These are phyloP conservation scores for Chaetorhynchus papuensis DNA, from an alignment of 2,113 vertebrate species.

Conservation along the genomic window DNA sequence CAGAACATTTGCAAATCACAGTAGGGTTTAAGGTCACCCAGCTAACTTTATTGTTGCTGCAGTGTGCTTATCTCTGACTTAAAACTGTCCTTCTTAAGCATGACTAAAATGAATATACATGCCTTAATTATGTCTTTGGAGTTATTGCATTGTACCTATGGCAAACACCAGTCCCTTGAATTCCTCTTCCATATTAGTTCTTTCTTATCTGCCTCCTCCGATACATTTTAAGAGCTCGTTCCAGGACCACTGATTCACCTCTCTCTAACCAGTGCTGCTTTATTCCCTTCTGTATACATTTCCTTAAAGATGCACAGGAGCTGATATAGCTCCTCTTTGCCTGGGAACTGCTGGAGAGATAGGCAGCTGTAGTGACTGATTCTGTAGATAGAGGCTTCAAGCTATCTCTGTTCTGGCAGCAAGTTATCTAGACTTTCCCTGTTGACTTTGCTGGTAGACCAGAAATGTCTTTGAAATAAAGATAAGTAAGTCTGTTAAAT, in stretches of 20 bases:
- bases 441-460: neutral
- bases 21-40: neutral
- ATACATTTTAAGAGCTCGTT: neutral
- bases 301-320: neutral
- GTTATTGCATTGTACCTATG: neutral
- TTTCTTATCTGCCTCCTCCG: neutral
- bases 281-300: neutral
- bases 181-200: neutral
- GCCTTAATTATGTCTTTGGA: neutral
- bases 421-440: neutral
- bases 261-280: neutral
- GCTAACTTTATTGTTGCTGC: neutral
- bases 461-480: neutral
- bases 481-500: neutral
- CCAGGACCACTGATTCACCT: neutral
- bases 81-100: neutral
- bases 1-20: neutral
- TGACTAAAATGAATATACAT: neutral
- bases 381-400: neutral
- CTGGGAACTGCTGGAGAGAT: neutral
- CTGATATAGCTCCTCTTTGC: neutral
- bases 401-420: neutral
- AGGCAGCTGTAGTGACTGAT: neutral
- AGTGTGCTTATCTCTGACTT: neutral
- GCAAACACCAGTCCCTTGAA: neutral